Percentiles rank a stretch among this genome's conserved stretches.
Conservation (phyloP, 2,888 invertebrate genomes). For the Drosophila tanythrix region DNA sequence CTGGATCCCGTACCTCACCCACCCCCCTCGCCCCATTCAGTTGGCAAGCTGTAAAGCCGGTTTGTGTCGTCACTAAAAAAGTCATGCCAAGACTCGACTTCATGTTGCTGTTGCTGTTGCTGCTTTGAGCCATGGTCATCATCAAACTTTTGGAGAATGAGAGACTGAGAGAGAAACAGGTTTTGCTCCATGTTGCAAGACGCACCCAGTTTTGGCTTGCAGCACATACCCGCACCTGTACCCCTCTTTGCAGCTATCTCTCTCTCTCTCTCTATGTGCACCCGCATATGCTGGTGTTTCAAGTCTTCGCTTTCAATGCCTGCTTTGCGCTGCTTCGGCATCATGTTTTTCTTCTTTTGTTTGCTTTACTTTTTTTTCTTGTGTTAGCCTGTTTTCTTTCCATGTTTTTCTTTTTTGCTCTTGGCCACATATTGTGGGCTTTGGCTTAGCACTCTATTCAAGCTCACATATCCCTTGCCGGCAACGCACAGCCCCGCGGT, state of each 20-base stretch:
- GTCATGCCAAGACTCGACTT: slow-evolving; percentile 44
- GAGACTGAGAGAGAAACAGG: slow-evolving; percentile 2
- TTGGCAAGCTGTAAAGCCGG: slow-evolving; percentile 63
- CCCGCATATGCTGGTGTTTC: slow-evolving; percentile 28
- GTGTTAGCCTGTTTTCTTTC: slow-evolving; percentile 12
- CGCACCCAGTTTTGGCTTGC: slow-evolving; percentile 63
- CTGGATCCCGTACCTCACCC: neutral
- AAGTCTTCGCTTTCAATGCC: slow-evolving; percentile 74
- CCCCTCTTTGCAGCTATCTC: neutral
- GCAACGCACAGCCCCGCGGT: neutral
- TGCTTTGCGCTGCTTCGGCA: slow-evolving; percentile 62
- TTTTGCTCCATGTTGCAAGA: slow-evolving; percentile 63
- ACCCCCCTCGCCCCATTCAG: neutral
- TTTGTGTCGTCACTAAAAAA: slow-evolving; percentile 77
- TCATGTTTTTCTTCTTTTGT: slow-evolving; percentile 19
- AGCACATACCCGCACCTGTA: slow-evolving; percentile 7
- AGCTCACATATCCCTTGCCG: neutral
- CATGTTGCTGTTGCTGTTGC: slow-evolving; percentile 23
- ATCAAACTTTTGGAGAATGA: slow-evolving; percentile 26
- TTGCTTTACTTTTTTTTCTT: slow-evolving; percentile 33
- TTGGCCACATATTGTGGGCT: slow-evolving; percentile 61
- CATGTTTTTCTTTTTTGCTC: slow-evolving; percentile 32
- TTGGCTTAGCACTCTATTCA: slow-evolving; percentile 52
- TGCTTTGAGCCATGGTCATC: slow-evolving; percentile 54
- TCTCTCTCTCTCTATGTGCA: neutral